A percentile compares a stretch with the other conserved stretches of the same genome.
These are phyloP conservation scores for Bathynomus jamesi DNA, from an alignment of 1,140 invertebrate genomes.

Conservation along the genomic window DNA sequence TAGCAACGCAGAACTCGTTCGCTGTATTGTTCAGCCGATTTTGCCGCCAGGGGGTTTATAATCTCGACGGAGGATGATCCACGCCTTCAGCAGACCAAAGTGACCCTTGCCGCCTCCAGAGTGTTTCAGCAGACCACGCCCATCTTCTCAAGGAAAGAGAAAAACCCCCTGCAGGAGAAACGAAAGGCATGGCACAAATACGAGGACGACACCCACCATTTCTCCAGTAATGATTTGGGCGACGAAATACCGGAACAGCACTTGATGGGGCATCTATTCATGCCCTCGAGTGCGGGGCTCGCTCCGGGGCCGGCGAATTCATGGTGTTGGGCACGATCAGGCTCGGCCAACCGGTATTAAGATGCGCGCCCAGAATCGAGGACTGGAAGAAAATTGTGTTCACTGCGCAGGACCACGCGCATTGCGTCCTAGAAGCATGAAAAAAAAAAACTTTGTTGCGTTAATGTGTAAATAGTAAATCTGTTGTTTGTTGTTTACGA, in stretches of 20 bases:
- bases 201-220: too few relatives aligned
- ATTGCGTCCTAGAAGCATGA: background rate
- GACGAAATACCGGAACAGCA: too few relatives aligned
- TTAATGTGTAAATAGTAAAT: too few relatives aligned
- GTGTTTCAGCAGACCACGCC: slow-evolving; percentile 49
- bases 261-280: slow-evolving; percentile 40
- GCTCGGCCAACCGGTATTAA: slow-evolving; percentile 59
- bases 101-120: slow-evolving; percentile 48
- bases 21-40: slow-evolving; percentile 69
- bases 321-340: slow-evolving; percentile 66
- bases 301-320: slow-evolving; percentile 63
- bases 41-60: slow-evolving; percentile 50
- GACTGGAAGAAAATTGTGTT: background rate
- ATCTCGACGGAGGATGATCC: slow-evolving; percentile 17
- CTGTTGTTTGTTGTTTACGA: too few relatives aligned
- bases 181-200: too few relatives aligned
- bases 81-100: background rate
- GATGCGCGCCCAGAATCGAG: slow-evolving; percentile 45
- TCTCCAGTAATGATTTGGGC: too few relatives aligned
- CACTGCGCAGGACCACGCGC: background rate
- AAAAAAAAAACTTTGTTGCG: background rate
- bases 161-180: too few relatives aligned
- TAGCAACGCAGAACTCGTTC: slow-evolving; percentile 63
- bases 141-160: slow-evolving; percentile 10
- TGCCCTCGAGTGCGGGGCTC: slow-evolving; percentile 59